These are phyloP conservation scores for Crotalus helleri DNA, from an alignment of 2,113 vertebrate species.

Conservation along the genomic window DNA sequence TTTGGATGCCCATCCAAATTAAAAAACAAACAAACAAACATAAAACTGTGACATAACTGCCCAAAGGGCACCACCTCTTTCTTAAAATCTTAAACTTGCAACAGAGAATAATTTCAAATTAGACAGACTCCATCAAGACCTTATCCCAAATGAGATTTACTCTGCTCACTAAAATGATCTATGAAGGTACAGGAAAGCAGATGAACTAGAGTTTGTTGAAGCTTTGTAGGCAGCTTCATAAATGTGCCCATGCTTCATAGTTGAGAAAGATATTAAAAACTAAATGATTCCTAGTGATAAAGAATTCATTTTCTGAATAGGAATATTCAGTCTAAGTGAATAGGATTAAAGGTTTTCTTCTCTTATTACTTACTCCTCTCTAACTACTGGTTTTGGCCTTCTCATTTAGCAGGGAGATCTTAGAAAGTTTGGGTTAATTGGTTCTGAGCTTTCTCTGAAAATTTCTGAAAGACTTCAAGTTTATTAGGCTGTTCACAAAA, in stretches of 20 bases:
- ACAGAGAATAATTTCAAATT: not conserved
- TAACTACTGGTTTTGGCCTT: not conserved
- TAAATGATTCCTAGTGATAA: not conserved
- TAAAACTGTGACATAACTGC: not conserved
- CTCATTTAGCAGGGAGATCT: not conserved
- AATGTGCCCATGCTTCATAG: not conserved
- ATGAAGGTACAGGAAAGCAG: not conserved
- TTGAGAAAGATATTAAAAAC: not conserved
- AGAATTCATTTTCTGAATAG: not conserved
- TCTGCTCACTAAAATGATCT: not conserved
- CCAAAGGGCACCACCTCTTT: not conserved
- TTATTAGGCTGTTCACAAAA: not conserved
- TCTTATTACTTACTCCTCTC: not conserved
- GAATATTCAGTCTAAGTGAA: not conserved
- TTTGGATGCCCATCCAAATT: not conserved
- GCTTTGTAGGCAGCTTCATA: not conserved
- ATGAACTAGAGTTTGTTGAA: not conserved
- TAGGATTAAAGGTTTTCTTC: not conserved
- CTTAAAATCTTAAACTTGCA: not conserved
- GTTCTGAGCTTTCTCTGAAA: not conserved
- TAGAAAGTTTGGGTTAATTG: too few species aligned
- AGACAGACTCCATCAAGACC: not conserved
- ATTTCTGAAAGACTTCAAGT: not conserved
- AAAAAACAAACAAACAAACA: not conserved
- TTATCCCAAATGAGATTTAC: not conserved